These are phyloP conservation scores for Pseudomyrmex gracilis DNA, from an alignment of 1,140 invertebrate species.

Conservation along the genomic window DNA sequence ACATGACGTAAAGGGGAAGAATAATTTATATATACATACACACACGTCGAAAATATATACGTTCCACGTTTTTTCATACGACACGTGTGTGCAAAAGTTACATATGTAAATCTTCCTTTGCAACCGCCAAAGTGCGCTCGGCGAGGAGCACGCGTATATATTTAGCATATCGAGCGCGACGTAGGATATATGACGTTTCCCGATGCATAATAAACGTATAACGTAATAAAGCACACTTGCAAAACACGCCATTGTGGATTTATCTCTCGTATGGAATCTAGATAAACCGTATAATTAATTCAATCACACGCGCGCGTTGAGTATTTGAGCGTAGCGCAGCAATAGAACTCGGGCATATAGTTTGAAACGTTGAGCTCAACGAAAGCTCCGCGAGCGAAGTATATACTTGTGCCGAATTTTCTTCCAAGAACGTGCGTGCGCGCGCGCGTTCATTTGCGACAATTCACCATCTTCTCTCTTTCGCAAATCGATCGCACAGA, in stretches of 20 bases:
- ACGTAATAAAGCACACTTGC: constrained; percentile 25
- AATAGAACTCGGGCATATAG: neutral
- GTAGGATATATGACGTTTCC: neutral
- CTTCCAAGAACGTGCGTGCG: neutral
- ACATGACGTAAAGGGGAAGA: neutral
- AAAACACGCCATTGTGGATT: constrained; percentile 7
- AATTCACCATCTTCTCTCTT: too few relatives aligned
- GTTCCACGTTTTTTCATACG: neutral
- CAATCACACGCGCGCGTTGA: neutral
- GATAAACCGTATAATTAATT: constrained; percentile 45
- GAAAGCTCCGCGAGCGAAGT: constrained; percentile 27
- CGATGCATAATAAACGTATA: constrained; percentile 13
- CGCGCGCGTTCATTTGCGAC: too few relatives aligned
- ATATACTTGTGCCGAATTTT: constrained; percentile 15
- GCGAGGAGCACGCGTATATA: neutral
- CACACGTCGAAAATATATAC: neutral
- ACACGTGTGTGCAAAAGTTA: neutral
- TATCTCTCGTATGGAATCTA: constrained; percentile 9
- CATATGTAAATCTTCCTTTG: neutral
- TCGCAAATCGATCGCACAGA: too few relatives aligned
- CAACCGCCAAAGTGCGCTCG: neutral
- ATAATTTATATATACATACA: neutral
- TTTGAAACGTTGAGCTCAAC: constrained; percentile 14
- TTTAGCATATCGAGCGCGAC: neutral
- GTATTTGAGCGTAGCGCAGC: constrained; percentile 9